Evolutionary conservation across 2,888 invertebrate species (phyloP).

Genomic region (Standfussiana lucernea): DNA sequence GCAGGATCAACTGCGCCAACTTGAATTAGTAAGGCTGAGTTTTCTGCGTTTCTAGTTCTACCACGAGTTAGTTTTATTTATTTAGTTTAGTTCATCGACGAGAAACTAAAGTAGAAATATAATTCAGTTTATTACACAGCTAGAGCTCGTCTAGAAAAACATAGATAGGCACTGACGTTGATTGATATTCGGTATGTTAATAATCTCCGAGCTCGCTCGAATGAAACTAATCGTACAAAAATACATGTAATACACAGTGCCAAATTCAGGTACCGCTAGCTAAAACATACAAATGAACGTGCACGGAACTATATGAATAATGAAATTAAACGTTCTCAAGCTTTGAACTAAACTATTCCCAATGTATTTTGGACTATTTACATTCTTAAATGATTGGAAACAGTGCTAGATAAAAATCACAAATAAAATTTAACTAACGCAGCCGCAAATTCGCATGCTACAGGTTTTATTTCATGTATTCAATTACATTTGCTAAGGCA

Average conservation of each 20-base stretch:
- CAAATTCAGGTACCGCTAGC: conserved; percentile 18
- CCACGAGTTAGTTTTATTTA: too few species aligned
- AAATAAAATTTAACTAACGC: not conserved
- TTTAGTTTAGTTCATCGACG: conserved; percentile 3
- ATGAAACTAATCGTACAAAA: conserved; percentile 22
- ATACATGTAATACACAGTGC: conserved; percentile 23
- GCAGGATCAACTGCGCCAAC: not conserved
- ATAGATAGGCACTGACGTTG: conserved; percentile 47
- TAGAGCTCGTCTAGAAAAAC: conserved; percentile 14
- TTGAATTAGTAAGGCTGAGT: not conserved
- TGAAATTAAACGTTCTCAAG: conserved; percentile 27
- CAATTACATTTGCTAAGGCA: conserved; percentile 39
- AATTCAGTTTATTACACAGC: conserved; percentile 10
- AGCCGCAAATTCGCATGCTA: conserved; percentile 14
- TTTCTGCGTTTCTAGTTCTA: not conserved
- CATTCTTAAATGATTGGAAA: conserved; percentile 31
- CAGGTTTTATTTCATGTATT: conserved; percentile 42
- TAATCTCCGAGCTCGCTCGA: conserved; percentile 22
- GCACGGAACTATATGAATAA: conserved; percentile 13
- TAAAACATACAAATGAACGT: conserved; percentile 25
- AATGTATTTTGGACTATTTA: conserved; percentile 20
- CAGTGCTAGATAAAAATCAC: conserved; percentile 17
- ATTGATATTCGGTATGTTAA: conserved; percentile 47
- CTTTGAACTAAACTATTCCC: conserved; percentile 4
- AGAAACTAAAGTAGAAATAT: conserved; percentile 12